Evolutionary conservation across 1,140 invertebrate genomes (phyloP), one percentile per base, ranked within the genome.

Genomic region (Drosophila busckii): DNA sequence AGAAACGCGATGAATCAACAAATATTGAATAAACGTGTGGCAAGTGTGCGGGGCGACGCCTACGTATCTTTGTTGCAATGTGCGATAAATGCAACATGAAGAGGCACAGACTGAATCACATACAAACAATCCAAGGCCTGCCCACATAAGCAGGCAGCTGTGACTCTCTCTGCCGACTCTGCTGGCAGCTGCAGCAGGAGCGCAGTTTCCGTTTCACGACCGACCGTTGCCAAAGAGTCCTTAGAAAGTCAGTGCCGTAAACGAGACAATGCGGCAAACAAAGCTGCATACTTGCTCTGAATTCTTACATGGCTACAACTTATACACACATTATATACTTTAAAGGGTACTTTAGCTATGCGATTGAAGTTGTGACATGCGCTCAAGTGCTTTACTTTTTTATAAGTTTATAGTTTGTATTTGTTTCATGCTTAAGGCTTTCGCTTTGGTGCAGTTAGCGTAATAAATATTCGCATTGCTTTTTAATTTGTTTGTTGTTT

Each of bases 211-310:
- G 64, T 54, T 60, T 16, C 58, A 54, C 59, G 63, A 45, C 63
- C 50, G 38, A 37, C 32, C 45, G 49, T 13, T 20, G 15, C 19
- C 38, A 35, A 68, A 68, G 71, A 45, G 68, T 78, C 73, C 73
- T 78, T 78, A 73, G 68, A 80, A 50, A 80, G 68, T 78, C 73
- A 35, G 49, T 55, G 73, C 63, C 73, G 68, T 78, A 78, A 80
- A 80, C 63, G 59, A 73, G 63, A 78, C 73, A 78, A 78, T 78
- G 59, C 49, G 13, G 34, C 10, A 40, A 16, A 55, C 58, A 44
- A 40, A 32, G 38, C 26, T 41, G 41, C 52, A 31, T 19, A 40
- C 32, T 19, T 25, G 17, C 34, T 7, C 13, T 5, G 13, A 49
- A 48, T 35, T 38, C 50, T 53, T 17, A 49, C n/a, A n/a, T n/a